These are phyloP conservation scores for Zygothrica quintamaculata DNA, from an alignment of 2,888 invertebrate species.

Conservation along the genomic window DNA sequence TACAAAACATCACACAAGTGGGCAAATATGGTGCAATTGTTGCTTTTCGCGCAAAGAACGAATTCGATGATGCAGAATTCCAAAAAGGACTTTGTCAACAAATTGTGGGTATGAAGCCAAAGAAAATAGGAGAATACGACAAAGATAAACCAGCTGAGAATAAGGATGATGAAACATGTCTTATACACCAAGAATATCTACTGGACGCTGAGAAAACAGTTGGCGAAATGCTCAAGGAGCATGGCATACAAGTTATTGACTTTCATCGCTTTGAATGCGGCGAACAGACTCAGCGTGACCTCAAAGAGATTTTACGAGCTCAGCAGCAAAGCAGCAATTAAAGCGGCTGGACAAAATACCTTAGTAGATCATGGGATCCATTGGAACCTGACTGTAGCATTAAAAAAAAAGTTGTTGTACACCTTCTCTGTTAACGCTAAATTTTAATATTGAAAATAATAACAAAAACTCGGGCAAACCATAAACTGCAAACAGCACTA, in stretches of 20 bases:
- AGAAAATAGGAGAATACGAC: constrained; percentile 88
- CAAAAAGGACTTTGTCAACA: constrained; percentile 95
- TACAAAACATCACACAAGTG: constrained; percentile 85
- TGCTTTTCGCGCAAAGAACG: constrained; percentile 86
- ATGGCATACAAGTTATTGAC: constrained; percentile 89
- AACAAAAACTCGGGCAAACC: constrained; percentile 25
- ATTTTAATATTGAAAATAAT: no score
- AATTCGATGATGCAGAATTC: constrained; percentile 84
- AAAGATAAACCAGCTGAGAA: constrained; percentile 87
- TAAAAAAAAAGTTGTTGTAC: constrained; percentile 47
- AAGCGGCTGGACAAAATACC: neutral
- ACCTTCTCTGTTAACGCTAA: constrained; percentile 36
- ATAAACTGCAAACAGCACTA: constrained; percentile 34
- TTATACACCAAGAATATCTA: constrained; percentile 95
- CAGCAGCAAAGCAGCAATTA: constrained; percentile 70
- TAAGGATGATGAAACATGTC: constrained; percentile 90
- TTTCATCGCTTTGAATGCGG: constrained; percentile 96
- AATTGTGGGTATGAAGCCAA: constrained; percentile 94
- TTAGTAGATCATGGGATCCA: no score
- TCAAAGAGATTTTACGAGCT: constrained; percentile 68
- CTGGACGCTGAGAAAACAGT: constrained; percentile 91
- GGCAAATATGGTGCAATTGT: constrained; percentile 95
- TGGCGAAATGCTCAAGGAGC: constrained; percentile 88
- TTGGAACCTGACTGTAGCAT: constrained; percentile 14
- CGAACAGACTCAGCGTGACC: constrained; percentile 84